Conservation (phyloP, 2,797 vertebrate species). For the Lithobates sylvaticus region DNA sequence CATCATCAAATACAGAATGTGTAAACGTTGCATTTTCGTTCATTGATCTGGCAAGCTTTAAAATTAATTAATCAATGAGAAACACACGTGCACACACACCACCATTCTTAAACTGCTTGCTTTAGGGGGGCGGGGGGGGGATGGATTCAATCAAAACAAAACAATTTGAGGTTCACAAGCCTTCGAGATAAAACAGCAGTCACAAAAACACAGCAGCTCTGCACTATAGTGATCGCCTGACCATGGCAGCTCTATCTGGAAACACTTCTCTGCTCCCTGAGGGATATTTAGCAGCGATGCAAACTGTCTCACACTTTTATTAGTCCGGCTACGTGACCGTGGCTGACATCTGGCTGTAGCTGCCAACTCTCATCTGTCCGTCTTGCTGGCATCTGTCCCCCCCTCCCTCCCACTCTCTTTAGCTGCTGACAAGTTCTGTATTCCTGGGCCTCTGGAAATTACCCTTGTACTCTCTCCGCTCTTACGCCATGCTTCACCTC, state of each 20-base stretch:
- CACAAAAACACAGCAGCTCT: not conserved
- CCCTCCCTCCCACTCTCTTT: not conserved
- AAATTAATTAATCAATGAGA: too few relatives aligned
- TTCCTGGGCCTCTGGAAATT: conserved; percentile 55
- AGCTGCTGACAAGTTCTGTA: conserved; percentile 58
- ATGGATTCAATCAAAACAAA: too few relatives aligned
- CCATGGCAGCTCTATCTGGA: not conserved
- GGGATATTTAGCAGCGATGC: conserved; percentile 32
- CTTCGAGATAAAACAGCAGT: too few relatives aligned
- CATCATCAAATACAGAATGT: too few relatives aligned
- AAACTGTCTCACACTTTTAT: conserved; percentile 54
- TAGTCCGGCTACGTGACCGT: conserved; percentile 28
- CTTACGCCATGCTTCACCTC: conserved; percentile 51
- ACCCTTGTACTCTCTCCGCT: conserved; percentile 51
- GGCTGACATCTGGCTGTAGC: conserved; percentile 42
- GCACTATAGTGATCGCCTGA: not conserved
- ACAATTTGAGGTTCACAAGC: too few relatives aligned
- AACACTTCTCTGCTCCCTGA: conserved; percentile 19
- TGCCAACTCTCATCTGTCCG: conserved; percentile 41
- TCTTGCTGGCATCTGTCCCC: rapidly evolving
- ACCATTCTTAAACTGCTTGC: too few relatives aligned
- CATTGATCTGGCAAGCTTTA: too few relatives aligned
- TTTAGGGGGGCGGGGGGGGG: too few relatives aligned
- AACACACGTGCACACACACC: too few relatives aligned
- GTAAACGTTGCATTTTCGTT: too few relatives aligned